phyloP scores from a whole-genome alignment of 1,140 invertebrate genomes.

The Diabrotica undecimpunctata region DNA sequence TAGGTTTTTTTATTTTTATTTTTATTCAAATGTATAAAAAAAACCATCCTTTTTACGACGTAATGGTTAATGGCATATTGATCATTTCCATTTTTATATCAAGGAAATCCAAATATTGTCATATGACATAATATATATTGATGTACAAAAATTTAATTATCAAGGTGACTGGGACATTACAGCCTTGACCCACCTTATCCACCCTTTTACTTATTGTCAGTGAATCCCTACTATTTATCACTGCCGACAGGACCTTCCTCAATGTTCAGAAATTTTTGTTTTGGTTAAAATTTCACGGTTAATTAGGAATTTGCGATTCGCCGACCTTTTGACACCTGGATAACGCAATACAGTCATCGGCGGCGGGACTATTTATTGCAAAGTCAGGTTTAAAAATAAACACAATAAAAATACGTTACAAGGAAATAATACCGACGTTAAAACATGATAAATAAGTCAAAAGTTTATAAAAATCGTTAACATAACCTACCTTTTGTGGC shows the following conservation, averaged over 20 bases:
- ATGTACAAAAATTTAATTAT: background rate
- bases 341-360: background rate
- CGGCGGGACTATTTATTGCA: background rate
- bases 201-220: background rate
- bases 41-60: too few species aligned
- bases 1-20: too few species aligned
- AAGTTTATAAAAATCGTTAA: background rate
- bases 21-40: too few species aligned
- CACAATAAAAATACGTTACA: background rate
- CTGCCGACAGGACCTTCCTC: background rate
- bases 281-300: too few species aligned
- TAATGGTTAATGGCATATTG: too few species aligned
- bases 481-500: background rate
- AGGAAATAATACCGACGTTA: background rate
- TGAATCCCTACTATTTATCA: background rate
- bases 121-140: too few species aligned
- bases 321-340: background rate
- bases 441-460: too few species aligned
- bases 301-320: background rate
- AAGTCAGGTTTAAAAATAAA: background rate
- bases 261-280: background rate
- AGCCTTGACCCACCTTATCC: background rate
- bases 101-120: too few species aligned
- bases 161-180: constrained; percentile 1
- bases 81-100: too few species aligned